These are phyloP conservation scores for Erebia aethiops DNA, from an alignment of 2,888 invertebrate genomes.

Conservation along the genomic window DNA sequence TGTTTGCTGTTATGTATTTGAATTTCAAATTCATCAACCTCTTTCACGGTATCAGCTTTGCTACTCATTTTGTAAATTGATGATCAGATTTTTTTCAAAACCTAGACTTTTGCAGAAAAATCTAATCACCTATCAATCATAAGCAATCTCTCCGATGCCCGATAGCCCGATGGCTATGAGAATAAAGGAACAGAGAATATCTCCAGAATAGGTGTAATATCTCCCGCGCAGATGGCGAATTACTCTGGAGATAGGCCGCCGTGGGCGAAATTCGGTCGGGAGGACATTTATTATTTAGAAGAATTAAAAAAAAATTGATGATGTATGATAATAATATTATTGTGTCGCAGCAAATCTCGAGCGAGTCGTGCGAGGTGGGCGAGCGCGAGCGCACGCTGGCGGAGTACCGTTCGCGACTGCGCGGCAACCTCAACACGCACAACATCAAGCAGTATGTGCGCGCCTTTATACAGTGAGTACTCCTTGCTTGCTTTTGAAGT, in stretches of 20 bases:
- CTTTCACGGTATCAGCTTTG: not conserved
- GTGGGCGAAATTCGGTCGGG: too few relatives aligned
- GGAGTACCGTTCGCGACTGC: constrained; percentile 89
- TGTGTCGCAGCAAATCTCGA: constrained; percentile 66
- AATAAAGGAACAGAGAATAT: too few relatives aligned
- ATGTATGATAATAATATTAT: too few relatives aligned
- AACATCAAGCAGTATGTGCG: constrained; percentile 92
- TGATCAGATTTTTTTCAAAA: not conserved
- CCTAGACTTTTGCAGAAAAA: too few relatives aligned
- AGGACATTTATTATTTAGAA: too few relatives aligned
- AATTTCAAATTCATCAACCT: not conserved
- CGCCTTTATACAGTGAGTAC: constrained; percentile 90
- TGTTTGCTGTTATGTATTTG: not conserved
- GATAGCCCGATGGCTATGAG: too few relatives aligned
- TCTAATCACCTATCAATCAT: too few relatives aligned
- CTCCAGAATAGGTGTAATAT: too few relatives aligned
- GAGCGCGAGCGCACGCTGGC: constrained; percentile 89
- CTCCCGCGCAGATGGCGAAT: too few relatives aligned
- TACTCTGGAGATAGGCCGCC: too few relatives aligned
- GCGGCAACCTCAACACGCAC: constrained; percentile 89
- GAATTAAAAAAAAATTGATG: not conserved
- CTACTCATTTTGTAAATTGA: not conserved
- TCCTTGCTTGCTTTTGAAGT: too few relatives aligned
- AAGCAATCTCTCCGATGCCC: too few relatives aligned
- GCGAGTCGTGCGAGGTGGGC: constrained; percentile 68